Conservation (phyloP, 1,140 invertebrate species). For the Propsilocerus akamusi region DNA sequence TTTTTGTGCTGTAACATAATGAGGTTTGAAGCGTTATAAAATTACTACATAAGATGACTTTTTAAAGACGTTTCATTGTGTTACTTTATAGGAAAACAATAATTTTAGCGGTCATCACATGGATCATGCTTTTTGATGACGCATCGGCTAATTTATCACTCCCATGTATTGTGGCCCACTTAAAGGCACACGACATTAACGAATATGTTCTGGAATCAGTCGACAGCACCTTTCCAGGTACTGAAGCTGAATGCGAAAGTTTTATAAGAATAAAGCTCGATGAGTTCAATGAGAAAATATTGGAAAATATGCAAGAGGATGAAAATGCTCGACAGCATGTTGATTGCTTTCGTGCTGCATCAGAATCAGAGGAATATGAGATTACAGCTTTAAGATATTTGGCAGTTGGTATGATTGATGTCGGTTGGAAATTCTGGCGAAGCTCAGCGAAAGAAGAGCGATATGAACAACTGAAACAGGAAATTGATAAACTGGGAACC, state of each 20-base stretch:
- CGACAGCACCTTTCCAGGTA: not conserved
- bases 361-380: not conserved
- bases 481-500: not conserved
- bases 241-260: not conserved
- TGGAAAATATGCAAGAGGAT: not conserved
- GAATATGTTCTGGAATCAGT: not conserved
- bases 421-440: not conserved
- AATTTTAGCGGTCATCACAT: too few relatives aligned
- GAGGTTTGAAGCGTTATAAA: too few relatives aligned
- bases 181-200: not conserved
- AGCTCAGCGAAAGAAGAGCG: not conserved
- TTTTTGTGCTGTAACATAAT: too few relatives aligned
- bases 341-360: not conserved
- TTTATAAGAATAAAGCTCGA: constrained; percentile 1
- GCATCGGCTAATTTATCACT: not conserved
- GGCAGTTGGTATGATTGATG: not conserved
- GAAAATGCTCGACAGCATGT: not conserved
- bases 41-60: too few relatives aligned
- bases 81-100: too few relatives aligned
- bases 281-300: not conserved
- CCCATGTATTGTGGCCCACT: not conserved
- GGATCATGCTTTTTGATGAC: too few relatives aligned
- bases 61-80: too few relatives aligned
- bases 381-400: not conserved
- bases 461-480: not conserved